These are phyloP conservation scores for Brachionus koreanus DNA, from an alignment of 1,140 invertebrate species.

Conservation along the genomic window DNA sequence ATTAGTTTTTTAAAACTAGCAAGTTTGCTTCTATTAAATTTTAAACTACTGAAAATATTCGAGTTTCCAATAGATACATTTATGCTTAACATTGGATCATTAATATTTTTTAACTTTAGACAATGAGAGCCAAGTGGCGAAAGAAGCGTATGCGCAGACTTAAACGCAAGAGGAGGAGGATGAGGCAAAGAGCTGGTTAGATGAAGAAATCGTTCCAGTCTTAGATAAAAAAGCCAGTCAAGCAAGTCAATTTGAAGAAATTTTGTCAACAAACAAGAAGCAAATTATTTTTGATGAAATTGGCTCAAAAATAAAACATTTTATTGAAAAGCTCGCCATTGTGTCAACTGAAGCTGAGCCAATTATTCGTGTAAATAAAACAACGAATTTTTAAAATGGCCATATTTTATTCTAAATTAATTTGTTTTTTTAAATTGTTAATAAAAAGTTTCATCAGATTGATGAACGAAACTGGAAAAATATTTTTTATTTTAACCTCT, in stretches of 20 bases:
- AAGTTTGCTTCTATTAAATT: background rate
- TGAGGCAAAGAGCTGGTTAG: constrained; percentile 60
- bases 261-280: background rate
- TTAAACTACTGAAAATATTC: background rate
- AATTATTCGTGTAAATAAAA: background rate
- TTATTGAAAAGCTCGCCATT: background rate
- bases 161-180: constrained; percentile 61
- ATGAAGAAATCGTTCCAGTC: background rate
- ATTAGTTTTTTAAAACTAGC: background rate
- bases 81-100: background rate
- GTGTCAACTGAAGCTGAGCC: background rate
- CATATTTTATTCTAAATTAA: background rate
- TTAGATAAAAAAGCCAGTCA: background rate
- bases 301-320: background rate
- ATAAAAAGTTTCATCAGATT: constrained; percentile 35
- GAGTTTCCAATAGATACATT: background rate
- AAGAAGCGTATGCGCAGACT: constrained; percentile 60
- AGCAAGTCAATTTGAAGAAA: background rate
- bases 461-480: constrained; percentile 18
- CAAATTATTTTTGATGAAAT: background rate
- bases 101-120: background rate
- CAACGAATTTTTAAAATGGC: background rate
- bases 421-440: constrained; percentile 31
- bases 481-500: background rate
- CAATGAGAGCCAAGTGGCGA: constrained; percentile 52